Evolutionary conservation across 2,113 vertebrate genomes (phyloP).

Genomic region (Burhinus bistriatus): DNA sequence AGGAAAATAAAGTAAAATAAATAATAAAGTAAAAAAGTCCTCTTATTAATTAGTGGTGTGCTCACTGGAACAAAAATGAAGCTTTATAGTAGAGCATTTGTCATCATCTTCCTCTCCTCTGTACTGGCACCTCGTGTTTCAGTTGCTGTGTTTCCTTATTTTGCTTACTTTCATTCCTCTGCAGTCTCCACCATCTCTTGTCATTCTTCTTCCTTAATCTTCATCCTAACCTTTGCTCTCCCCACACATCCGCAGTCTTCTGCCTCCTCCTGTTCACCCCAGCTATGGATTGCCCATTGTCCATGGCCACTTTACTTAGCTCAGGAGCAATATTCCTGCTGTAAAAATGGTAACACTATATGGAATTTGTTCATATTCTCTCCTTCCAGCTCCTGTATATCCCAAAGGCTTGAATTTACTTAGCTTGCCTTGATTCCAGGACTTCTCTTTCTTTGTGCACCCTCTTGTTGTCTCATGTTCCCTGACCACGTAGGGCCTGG

Average conservation of each 20-base stretch:
- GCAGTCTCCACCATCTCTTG: background rate
- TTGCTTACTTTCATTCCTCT: background rate
- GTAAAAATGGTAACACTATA: background rate
- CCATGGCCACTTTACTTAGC: background rate
- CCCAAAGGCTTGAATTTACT: background rate
- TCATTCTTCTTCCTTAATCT: background rate
- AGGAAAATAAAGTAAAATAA: background rate
- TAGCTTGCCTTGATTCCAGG: background rate
- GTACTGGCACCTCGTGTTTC: background rate
- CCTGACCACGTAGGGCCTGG: background rate
- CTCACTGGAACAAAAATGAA: background rate
- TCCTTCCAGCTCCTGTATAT: background rate
- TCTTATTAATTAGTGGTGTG: background rate
- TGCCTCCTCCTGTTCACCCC: background rate
- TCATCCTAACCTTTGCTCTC: background rate
- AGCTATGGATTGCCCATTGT: background rate
- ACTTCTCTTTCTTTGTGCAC: background rate
- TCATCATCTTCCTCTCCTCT: background rate
- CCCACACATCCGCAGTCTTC: background rate
- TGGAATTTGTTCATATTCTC: background rate
- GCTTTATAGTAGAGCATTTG: background rate
- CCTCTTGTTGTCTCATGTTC: background rate
- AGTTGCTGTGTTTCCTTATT: background rate
- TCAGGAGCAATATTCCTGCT: background rate
- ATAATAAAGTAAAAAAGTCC: background rate